Evolutionary conservation across 2,888 invertebrate genomes (phyloP), one percentile per base, ranked within the genome.

Genomic region (Cancer borealis): DNA sequence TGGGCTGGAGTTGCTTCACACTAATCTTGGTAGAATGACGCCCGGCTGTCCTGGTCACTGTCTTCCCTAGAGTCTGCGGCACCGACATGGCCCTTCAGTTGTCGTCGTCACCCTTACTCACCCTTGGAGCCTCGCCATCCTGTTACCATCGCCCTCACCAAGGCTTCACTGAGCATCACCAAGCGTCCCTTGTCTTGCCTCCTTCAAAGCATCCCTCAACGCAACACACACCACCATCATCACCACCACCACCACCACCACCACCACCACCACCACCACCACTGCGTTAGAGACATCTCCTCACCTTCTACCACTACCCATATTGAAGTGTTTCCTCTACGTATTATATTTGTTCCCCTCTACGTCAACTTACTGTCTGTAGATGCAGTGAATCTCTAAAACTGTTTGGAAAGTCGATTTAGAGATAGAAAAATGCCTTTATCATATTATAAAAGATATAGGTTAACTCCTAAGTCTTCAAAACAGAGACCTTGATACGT

Each of bases 1-100:
- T 17, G 12, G 91, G 73, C 91, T 39, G 14, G 21, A 45, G 73
- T 45, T 91, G 73, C 91, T 91, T 91, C 73, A 91, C 91, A 91
- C 91, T 91, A 91, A 91, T 91, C 91, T 91, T 91, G n/a, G 91
- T 21, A 91, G 91, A 91, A 73, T 91, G 91, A 91, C 91, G 66
- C 73, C 66, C n/a, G 91, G 91, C 91, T 21, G 91, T 73, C 45
- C 91, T 45, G 73, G 91, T 39, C 91, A 17, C 73, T 73, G 73
- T 91, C 91, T 91, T 73, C 46, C 91, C 89, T 89, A 26, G 30
- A n/a, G 89, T 54, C 89, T 54, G 89, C 47, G 89, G 89, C 54
- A 54, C 26, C 54, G 88, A 8, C 54, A 30, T 90, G 89, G 47
- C 12, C 54, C 5, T n/a, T 49, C 47, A 26, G 89, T 47, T 89